Base-by-base conservation (phyloP, 2,888 invertebrate species). In the Caenorhabditis zanzibari region DNA sequence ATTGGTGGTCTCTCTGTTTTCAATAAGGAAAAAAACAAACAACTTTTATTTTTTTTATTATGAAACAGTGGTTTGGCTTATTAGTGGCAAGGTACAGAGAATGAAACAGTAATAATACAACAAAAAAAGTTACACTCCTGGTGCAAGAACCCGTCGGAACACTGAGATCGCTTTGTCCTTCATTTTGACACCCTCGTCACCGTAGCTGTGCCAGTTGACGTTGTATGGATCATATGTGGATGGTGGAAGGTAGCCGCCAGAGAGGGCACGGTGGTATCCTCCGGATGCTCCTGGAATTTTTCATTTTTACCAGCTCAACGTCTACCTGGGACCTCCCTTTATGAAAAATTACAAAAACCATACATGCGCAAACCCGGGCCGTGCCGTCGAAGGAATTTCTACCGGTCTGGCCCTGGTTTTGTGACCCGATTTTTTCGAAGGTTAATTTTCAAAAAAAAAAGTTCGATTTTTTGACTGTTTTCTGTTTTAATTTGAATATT, bases 151-250 rank as follows among this genome's bases (percentile, higher is more conserved):
- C 49, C 68, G 68, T 72, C 77, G 64, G 73, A 81, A 84, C 10
- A 77, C 63, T 38, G 63, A 47, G 52, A 80, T 84, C 35, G 84
- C 84, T n/a, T 81, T 71, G 38, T 84, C 79, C 63, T 81, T 84
- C 64, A 72, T 81, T 24, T 77, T 69, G 10, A 80, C 72, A 24
- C 84, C 83, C 32, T 83, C 82, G 3, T 86, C 85, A 12, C 76
- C 68, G 69, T 86, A 86, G 52, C 86, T 86, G 41, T 84, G 76
- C 86, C 86, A 86, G 54, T 86, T 83, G 32, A 86, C 86, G 54
- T 86, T 86, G 47, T 85, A 80, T 19, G 86, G 85, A 58, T 85
- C 85, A 32, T 85, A 86, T 3, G 85, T 79, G 14, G 83, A 44
- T 59, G 86, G 86, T 22, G 85, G 74, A 7, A 85, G 68, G 35